Evolutionary conservation across 1,140 invertebrate species (phyloP).

Genomic region (Anoplophora glabripennis): DNA sequence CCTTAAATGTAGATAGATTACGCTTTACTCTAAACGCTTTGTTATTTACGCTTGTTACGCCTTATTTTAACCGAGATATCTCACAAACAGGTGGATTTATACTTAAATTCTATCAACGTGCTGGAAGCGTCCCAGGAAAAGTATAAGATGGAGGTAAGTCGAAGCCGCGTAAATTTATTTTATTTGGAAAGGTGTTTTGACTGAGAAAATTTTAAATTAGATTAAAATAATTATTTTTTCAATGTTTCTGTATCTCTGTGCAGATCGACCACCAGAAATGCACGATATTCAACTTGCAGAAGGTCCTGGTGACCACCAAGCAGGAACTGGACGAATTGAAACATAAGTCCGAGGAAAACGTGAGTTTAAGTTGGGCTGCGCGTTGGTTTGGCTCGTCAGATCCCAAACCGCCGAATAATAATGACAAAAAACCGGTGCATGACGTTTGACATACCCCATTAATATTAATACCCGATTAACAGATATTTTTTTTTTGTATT

Average conservation of each 20-base stretch:
- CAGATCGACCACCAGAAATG: slow-evolving; percentile 41
- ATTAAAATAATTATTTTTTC: slow-evolving; percentile 1
- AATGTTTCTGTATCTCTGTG: slow-evolving; percentile 10
- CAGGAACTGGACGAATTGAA: slow-evolving; percentile 40
- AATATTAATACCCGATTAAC: slow-evolving; percentile 2
- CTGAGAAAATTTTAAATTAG: background rate
- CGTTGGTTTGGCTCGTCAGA: slow-evolving; percentile 38
- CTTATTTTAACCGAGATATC: background rate
- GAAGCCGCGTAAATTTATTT: background rate
- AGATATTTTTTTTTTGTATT: slow-evolving; percentile 6
- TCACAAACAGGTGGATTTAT: slow-evolving; percentile 40
- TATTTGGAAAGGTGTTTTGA: background rate
- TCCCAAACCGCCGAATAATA: slow-evolving; percentile 26
- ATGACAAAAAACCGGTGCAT: slow-evolving; percentile 40
- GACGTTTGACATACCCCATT: slow-evolving; percentile 33
- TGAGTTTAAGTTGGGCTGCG: slow-evolving; percentile 43
- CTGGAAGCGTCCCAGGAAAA: slow-evolving; percentile 40
- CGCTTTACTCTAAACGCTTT: slow-evolving; percentile 13
- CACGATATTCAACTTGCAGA: slow-evolving; percentile 42
- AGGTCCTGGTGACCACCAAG: slow-evolving; percentile 39
- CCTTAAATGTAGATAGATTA: background rate
- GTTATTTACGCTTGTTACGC: slow-evolving; percentile 18
- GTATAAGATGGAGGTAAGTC: slow-evolving; percentile 38
- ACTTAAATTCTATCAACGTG: slow-evolving; percentile 40
- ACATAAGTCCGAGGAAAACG: slow-evolving; percentile 37